These are phyloP conservation scores for Bagarius yarrelli DNA, from an alignment of 2,113 vertebrate species.

Conservation along the genomic window DNA sequence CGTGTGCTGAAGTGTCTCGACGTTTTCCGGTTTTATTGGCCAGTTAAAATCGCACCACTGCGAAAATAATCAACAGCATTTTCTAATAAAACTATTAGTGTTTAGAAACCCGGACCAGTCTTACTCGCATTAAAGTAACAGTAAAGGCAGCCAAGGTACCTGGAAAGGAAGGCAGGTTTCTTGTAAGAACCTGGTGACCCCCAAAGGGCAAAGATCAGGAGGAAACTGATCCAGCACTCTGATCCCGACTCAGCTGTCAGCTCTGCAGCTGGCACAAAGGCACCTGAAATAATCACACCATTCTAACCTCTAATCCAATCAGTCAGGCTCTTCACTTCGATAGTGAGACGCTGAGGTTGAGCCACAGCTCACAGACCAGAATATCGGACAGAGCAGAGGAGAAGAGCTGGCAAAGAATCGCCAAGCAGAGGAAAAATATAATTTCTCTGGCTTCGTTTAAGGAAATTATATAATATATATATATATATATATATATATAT, in stretches of 20 bases:
- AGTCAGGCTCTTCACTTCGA: slow-evolving; percentile 33
- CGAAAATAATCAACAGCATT: not conserved
- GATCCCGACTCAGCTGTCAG: slow-evolving; percentile 48
- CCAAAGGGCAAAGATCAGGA: slow-evolving; percentile 3
- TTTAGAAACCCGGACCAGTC: not conserved
- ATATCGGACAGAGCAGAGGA: slow-evolving; percentile 1
- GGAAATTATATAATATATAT: no score
- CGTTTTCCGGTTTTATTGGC: not conserved
- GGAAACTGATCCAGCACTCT: slow-evolving; percentile 37
- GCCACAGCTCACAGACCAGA: slow-evolving; percentile 22
- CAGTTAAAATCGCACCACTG: no score
- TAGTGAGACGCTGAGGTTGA: slow-evolving; percentile 34
- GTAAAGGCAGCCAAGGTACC: not conserved
- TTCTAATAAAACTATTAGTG: not conserved
- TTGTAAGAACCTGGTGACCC: slow-evolving; percentile 14
- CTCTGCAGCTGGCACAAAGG: slow-evolving; percentile 47
- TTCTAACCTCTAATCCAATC: slow-evolving; percentile 54
- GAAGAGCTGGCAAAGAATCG: not conserved
- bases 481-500: no score
- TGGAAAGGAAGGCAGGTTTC: not conserved
- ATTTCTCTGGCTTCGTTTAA: not conserved
- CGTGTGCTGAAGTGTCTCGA: not conserved
- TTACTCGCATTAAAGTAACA: not conserved
- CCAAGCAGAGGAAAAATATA: not conserved
- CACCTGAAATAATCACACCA: slow-evolving; percentile 50